Conservation (phyloP, 1,140 invertebrate species). For the Bombyx mandarina region DNA sequence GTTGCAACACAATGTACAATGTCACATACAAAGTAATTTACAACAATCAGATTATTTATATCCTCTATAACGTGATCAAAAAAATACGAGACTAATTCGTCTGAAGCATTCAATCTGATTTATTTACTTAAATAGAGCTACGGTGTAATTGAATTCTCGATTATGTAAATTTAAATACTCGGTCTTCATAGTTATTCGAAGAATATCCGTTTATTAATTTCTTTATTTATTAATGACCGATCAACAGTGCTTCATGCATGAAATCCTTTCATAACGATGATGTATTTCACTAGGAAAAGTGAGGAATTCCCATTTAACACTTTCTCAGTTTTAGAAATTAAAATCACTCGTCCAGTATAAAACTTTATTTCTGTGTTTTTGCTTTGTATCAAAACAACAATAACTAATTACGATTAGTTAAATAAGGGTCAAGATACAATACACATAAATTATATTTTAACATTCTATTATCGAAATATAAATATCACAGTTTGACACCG, state of each 20-base stretch:
- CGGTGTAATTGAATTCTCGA: no score
- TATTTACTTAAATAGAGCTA: no score
- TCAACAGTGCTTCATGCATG: slow-evolving; percentile 33
- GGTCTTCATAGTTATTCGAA: not conserved
- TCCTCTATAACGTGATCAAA: no score
- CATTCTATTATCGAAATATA: slow-evolving; percentile 1
- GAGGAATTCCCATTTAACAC: slow-evolving; percentile 12
- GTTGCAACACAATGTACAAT: no score
- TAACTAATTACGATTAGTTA: slow-evolving; percentile 5
- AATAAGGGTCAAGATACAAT: no score
- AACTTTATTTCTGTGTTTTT: slow-evolving; percentile 16
- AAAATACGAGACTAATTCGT: no score
- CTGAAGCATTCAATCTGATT: no score
- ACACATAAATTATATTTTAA: no score
- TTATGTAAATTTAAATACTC: not conserved
- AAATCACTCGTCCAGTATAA: not conserved
- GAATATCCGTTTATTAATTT: slow-evolving; percentile 1
- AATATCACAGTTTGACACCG: slow-evolving; percentile 23
- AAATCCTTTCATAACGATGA: slow-evolving; percentile 35
- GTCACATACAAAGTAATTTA: no score
- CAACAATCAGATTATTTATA: no score
- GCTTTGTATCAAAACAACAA: slow-evolving; percentile 16
- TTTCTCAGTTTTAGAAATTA: slow-evolving; percentile 15
- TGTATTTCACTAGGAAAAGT: slow-evolving; percentile 34
- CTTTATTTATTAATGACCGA: slow-evolving; percentile 20